phyloP scores from a whole-genome alignment of 2,797 vertebrate genomes.

The Tamandua tetradactyla region DNA sequence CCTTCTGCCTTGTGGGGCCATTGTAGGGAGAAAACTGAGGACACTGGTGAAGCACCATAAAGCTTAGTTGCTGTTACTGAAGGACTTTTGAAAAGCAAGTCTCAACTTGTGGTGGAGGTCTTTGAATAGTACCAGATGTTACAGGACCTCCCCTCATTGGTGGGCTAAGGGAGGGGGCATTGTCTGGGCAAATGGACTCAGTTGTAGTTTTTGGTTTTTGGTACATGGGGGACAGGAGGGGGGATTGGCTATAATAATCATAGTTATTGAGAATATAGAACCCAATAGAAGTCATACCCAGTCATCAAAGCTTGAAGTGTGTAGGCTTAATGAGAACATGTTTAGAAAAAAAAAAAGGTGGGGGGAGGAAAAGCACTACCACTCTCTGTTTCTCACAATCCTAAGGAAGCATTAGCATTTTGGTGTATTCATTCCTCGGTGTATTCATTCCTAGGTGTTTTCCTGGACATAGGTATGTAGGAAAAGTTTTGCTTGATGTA shows the following conservation, averaged over 20 bases:
- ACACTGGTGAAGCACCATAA: neutral
- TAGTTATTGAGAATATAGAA: neutral
- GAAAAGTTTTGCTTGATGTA: neutral
- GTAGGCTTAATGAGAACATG: too few species aligned
- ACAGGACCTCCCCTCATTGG: neutral
- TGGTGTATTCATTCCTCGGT: neutral
- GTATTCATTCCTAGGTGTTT: neutral
- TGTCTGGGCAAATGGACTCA: neutral
- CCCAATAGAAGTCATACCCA: neutral
- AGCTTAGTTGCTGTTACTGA: neutral
- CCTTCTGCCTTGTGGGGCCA: neutral
- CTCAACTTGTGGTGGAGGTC: neutral
- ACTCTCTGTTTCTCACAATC: neutral
- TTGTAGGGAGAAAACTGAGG: neutral
- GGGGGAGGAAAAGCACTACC: neutral
- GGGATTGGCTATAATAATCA: neutral
- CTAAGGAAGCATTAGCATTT: neutral
- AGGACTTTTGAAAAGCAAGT: neutral
- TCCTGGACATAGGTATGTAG: neutral
- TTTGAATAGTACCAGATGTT: neutral
- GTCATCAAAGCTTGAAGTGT: too few species aligned
- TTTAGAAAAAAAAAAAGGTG: too few species aligned
- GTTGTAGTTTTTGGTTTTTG: neutral
- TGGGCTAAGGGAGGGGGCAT: neutral
- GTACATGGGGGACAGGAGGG: neutral